Conservation (phyloP, 2,888 invertebrate genomes). For the Pristionchus maxplancki region DNA sequence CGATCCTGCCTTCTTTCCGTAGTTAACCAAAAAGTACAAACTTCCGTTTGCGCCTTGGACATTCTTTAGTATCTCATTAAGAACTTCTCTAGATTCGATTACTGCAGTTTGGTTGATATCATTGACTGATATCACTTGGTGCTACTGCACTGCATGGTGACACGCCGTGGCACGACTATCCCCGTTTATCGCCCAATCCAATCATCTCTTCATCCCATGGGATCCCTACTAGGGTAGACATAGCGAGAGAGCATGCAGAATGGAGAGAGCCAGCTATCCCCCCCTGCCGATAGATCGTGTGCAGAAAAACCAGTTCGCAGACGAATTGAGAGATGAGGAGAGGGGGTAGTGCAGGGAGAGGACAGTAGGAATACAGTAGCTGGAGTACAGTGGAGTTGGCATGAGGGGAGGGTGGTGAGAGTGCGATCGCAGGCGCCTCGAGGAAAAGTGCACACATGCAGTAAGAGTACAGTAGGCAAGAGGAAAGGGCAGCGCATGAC, state of each 20-base stretch:
- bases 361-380: not conserved
- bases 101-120: not conserved
- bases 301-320: constrained; percentile 27
- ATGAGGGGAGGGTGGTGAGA: too few species aligned
- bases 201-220: not conserved
- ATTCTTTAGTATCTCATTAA: too few species aligned
- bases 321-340: not conserved
- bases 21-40: not conserved
- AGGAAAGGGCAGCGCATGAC: not conserved
- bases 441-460: not conserved
- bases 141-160: not conserved
- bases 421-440: too few species aligned
- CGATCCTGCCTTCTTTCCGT: not conserved
- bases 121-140: not conserved
- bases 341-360: not conserved
- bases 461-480: not conserved
- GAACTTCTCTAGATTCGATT: too few species aligned
- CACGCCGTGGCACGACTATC: not conserved
- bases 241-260: not conserved
- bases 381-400: not conserved
- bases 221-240: not conserved
- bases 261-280: not conserved
- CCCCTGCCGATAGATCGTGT: not conserved
- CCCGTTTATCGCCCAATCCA: not conserved
- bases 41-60: too few species aligned